A percentile compares a stretch with the other conserved stretches of the same genome.
phyloP scores from a whole-genome alignment of 1,140 invertebrate species.

The Drosophila kurseongensis region DNA sequence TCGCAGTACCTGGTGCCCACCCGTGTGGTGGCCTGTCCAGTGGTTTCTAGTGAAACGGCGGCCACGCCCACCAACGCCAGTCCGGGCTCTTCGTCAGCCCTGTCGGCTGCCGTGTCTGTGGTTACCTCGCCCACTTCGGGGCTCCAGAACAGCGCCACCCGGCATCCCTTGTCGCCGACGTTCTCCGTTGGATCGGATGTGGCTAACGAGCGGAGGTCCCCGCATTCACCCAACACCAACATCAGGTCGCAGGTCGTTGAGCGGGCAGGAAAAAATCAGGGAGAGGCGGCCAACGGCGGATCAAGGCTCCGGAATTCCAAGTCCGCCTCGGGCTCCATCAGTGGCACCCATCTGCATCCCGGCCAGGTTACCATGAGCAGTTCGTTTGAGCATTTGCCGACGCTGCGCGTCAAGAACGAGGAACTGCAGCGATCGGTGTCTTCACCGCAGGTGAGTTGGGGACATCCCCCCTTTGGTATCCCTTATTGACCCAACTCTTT shows the following conservation, averaged over 20 bases:
- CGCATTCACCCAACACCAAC: constrained; percentile 47
- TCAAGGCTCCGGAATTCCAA: constrained; percentile 73
- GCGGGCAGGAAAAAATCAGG: constrained; percentile 12
- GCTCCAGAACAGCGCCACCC: constrained; percentile 44
- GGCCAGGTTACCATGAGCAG: constrained; percentile 60
- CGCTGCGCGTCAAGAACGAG: constrained; percentile 85
- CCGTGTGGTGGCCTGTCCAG: constrained; percentile 58
- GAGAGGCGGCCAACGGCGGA: constrained; percentile 47
- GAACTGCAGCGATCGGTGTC: constrained; percentile 87
- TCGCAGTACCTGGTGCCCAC: constrained; percentile 80
- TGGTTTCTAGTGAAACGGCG: constrained; percentile 63
- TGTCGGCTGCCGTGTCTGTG: constrained; percentile 58
- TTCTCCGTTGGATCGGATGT: constrained; percentile 59
- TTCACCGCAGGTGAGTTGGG: constrained; percentile 85
- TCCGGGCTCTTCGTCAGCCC: constrained; percentile 31
- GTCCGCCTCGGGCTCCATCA: constrained; percentile 55
- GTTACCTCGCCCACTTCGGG: constrained; percentile 64
- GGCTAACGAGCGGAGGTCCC: constrained; percentile 62
- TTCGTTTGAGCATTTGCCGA: constrained; percentile 83
- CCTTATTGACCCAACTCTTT: neutral
- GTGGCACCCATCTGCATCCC: constrained; percentile 64
- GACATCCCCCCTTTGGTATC: neutral
- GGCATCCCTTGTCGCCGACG: constrained; percentile 65
- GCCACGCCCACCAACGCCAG: constrained; percentile 64
- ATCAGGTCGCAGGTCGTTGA: constrained; percentile 35